A percentile compares a stretch with the other conserved stretches of the same genome.
These are phyloP conservation scores for Hyposoter dolosus DNA, from an alignment of 2,888 invertebrate genomes.

Conservation along the genomic window DNA sequence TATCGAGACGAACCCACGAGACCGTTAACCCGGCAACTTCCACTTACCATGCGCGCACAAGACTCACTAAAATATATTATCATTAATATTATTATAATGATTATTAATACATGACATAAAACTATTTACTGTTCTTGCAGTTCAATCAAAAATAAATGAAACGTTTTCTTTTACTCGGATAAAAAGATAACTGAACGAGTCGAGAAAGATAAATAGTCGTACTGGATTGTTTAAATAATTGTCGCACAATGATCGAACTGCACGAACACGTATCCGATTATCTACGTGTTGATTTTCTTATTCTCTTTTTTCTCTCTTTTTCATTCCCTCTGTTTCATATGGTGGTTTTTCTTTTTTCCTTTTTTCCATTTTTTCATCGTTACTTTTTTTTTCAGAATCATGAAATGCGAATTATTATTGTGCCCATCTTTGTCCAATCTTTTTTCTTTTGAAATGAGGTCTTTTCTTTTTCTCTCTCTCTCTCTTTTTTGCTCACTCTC, in stretches of 20 bases:
- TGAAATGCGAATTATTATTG: slow-evolving; percentile 83
- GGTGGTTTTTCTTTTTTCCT: slow-evolving; percentile 66
- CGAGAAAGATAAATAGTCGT: slow-evolving; percentile 1
- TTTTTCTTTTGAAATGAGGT: slow-evolving; percentile 83
- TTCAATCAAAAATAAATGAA: slow-evolving; percentile 73
- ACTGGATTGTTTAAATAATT: slow-evolving; percentile 13
- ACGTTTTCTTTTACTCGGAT: neutral
- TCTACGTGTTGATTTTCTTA: slow-evolving; percentile 75
- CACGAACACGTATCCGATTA: slow-evolving; percentile 78
- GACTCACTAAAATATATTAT: slow-evolving; percentile 78
- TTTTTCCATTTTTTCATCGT: slow-evolving; percentile 54
- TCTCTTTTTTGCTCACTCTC: slow-evolving; percentile 77
- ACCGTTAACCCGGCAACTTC: slow-evolving; percentile 76
- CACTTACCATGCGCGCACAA: slow-evolving; percentile 81
- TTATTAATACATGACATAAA: slow-evolving; percentile 78
- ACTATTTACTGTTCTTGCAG: slow-evolving; percentile 81
- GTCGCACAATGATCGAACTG: slow-evolving; percentile 78
- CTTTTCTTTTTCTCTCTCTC: slow-evolving; percentile 74
- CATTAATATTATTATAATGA: slow-evolving; percentile 54
- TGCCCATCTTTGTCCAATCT: slow-evolving; percentile 84
- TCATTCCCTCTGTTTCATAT: slow-evolving; percentile 69
- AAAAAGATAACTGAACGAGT: neutral
- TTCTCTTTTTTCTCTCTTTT: slow-evolving; percentile 63
- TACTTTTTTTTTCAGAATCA: slow-evolving; percentile 76
- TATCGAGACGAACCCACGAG: slow-evolving; percentile 30